Base-by-base conservation (phyloP, 2,113 vertebrate species). In the Alexandromys fortis region DNA sequence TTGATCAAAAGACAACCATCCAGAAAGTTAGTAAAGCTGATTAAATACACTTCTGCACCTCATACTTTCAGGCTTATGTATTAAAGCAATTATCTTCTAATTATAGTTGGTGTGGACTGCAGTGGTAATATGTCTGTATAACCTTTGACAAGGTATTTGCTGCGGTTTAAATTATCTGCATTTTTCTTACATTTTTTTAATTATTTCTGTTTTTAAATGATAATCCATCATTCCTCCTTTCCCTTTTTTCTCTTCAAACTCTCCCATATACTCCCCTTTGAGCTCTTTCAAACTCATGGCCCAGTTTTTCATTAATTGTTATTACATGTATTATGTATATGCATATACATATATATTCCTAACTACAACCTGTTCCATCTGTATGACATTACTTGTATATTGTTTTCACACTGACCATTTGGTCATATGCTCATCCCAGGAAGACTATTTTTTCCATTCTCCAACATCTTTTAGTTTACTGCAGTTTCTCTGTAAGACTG, bases 11-110 rank as follows among this genome's bases (percentile, higher is more conserved):
- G 21, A 58, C 58, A 58, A 19, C 38, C 65, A 67, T 90, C 95
- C 91, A 87, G 70, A 94, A 97, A 96, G 96, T 79, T 67, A 96
- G 92, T 97, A 96, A 98, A 94, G 79, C 4, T 91, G 89, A 42
- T 3, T 33, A 77, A 83, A 49, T 47, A 86, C 52, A 93, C 5
- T 83, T 77, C n/a, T 87, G 58, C 92, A 96, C 90, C 47, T 79
- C 38, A 90, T 78, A 8, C 49, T 55, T 93, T 94, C 42, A 72
- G 38, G 16, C 94, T 95, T 89, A 79, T 58, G 92, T 90, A 88
- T 94, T 97, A 97, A 93, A 90, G 0, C 92, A 91, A 55, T 90
- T 91, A 85, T 97, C 90, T 67, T 22, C 21, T 85, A 30, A 65
- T 65, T 85, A 45, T 8, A 4, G 21, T 8, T 45, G 4, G 8